Evolutionary conservation across 37 sponge, comb jelly and placozoan genomes (phyloP).

Genomic region (Dysidea cf. avara): DNA sequence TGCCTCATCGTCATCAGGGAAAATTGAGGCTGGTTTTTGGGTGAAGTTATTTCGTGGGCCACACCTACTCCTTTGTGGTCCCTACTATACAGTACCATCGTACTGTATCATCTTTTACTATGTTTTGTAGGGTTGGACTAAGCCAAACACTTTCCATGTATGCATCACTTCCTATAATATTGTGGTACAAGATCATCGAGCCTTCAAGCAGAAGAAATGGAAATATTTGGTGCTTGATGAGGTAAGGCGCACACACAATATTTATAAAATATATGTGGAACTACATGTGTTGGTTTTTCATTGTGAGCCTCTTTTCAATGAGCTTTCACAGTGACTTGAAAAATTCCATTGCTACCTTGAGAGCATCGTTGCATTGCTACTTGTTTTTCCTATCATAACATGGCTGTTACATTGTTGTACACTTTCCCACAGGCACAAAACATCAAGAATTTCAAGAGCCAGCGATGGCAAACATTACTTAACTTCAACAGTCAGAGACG

Average conservation of each 20-base stretch:
- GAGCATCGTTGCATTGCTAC: too few species aligned
- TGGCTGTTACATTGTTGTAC: not conserved
- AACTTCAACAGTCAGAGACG: conserved; percentile 91
- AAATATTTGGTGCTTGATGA: conserved; percentile 96
- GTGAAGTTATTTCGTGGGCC: too few species aligned
- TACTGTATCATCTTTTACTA: too few species aligned
- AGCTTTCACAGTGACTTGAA: too few species aligned
- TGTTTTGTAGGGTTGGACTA: conserved; percentile 88
- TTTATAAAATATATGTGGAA: not conserved
- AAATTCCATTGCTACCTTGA: too few species aligned
- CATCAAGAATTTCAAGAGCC: conserved; percentile 99
- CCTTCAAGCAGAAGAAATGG: conserved; percentile 95
- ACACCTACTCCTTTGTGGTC: too few species aligned
- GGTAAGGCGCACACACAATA: conserved; percentile 27
- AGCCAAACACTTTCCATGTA: conserved; percentile 96
- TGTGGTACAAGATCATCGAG: conserved; percentile 87
- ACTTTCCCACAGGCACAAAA: conserved; percentile 84
- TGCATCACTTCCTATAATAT: conserved; percentile 99
- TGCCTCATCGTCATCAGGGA: too few species aligned
- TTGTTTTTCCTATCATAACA: too few species aligned
- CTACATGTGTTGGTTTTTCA: too few species aligned
- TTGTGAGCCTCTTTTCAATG: too few species aligned
- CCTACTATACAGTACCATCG: too few species aligned
- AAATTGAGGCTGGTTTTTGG: too few species aligned
- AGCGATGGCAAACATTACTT: conserved; percentile 97